Evolutionary conservation across 2,888 invertebrate genomes (phyloP), one percentile per base, ranked within the genome.

Genomic region (Baccha elongata): DNA sequence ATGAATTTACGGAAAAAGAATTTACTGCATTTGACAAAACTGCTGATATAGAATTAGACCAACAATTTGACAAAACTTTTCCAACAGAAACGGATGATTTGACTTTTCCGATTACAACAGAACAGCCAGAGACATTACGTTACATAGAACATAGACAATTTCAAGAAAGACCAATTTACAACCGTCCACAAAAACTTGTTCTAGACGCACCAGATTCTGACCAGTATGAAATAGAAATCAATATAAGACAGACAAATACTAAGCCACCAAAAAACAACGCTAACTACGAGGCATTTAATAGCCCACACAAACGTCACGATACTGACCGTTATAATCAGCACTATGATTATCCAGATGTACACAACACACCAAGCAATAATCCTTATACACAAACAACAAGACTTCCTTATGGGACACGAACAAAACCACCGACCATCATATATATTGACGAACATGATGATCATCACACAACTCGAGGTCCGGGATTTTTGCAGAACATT

Each of bases 181-280:
- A 86, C 11, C 85, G 86, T 44, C 89, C 88, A 1, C 89, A 89
- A 40, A 89, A 90, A 74, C 86, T 90, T 8, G 75, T 89, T 15
- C 86, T 90, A 0, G 88, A 88, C 60, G 87, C 88, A 75, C 87
- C 88, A 0, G 87, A 87, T 35, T 75, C 88, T 1, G 88, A 89
- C 67, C 89, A 89, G 26, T 91, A 90, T 78, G 90, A 91, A 86
- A 91, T 91, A 32, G 91, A 91, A 86, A 91, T 91, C 5, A 91
- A 90, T 65, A 91, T 91, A 50, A 84, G 89, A 86, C 90, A 89
- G 75, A 88, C 89, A 3, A 89, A 89, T 69, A 88, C 88, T 67
- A 84, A 52, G 40, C 87, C 83, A 32, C 86, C 86, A 76, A 2
- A 81, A 71, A 19, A 48, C 40, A 68, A 73, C 6, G 26, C 35